Base-by-base conservation (phyloP, 2,888 invertebrate genomes). In the Polia nebulosa region DNA sequence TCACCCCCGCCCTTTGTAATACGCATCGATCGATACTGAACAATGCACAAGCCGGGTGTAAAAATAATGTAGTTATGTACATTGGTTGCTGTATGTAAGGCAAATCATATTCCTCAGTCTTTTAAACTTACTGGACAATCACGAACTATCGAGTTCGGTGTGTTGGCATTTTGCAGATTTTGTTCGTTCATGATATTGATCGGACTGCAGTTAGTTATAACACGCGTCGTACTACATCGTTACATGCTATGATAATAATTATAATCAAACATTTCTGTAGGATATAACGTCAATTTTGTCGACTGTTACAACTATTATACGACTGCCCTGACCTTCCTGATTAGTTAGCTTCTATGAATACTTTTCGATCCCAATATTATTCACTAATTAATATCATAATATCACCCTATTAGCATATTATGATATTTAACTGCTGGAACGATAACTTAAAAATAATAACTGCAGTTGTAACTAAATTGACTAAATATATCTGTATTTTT, bases 1-100 rank as follows among this genome's bases (percentile, higher is more conserved):
- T 36, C 57, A 32, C 32, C 22, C 51, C 27, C 53, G 57, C 34
- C 74, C 25, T 44, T 25, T 13, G 22, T 29, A 53, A 41, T 64
- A 57, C 52, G 39, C 53, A 58, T 75, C 45, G 53, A 75, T 75
- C 58, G 41, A 32, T 75, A 17, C 53, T 25, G 49, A 75, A 41
- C 32, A 65, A 25, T 75, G 52, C 72, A 59, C 36, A 39, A 74
- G 70, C 11, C 22, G 29, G 36, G 6, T 29, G 36, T n/a, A 41
- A 49, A 39, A 47, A 17, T 57, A 25, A 29, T 13, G 29, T n/a
- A n/a, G n/a, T 7, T 53, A 17, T n/a, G 39, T 32, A 47, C 25
- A 25, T 45, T 25, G n/a, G 13, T 45, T 15, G 27, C 7, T 29
- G 17, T 22, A 52, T 29, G 17, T 22, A 52, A 29, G 13, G 13